These are phyloP conservation scores for Limulus polyphemus DNA, from an alignment of 2,888 invertebrate genomes.

Conservation along the genomic window DNA sequence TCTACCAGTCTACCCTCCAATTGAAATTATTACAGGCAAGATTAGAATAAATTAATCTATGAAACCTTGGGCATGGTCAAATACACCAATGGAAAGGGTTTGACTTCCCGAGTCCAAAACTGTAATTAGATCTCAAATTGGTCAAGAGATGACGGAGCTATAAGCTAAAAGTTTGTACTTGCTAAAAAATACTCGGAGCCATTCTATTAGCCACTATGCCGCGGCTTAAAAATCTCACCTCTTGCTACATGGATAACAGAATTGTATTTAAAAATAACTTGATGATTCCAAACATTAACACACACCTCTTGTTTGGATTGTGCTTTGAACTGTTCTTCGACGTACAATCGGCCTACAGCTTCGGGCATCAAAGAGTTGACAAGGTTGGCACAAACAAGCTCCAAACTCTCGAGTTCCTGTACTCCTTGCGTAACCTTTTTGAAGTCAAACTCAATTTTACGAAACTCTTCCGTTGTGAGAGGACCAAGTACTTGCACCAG, in stretches of 20 bases:
- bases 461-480: constrained; percentile 4
- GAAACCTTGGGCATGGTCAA: no score
- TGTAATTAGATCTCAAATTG: background rate
- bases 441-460: constrained; percentile 5
- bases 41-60: no score
- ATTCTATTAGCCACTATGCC: background rate
- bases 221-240: background rate
- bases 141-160: background rate
- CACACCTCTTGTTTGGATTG: constrained; percentile 6
- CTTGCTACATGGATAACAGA: no score
- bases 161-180: background rate
- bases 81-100: no score
- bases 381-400: constrained; percentile 6
- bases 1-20: no score
- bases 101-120: no score
- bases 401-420: constrained; percentile 2
- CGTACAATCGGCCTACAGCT: constrained; percentile 9
- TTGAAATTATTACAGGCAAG: no score
- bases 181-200: background rate
- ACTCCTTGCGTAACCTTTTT: constrained; percentile 2
- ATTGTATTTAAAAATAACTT: no score
- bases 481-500: background rate
- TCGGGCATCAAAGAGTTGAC: constrained; percentile 4
- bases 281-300: background rate
- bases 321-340: constrained; percentile 4